These are phyloP conservation scores for Drosophila asahinai DNA, from an alignment of 1,140 invertebrate species.

Conservation along the genomic window DNA sequence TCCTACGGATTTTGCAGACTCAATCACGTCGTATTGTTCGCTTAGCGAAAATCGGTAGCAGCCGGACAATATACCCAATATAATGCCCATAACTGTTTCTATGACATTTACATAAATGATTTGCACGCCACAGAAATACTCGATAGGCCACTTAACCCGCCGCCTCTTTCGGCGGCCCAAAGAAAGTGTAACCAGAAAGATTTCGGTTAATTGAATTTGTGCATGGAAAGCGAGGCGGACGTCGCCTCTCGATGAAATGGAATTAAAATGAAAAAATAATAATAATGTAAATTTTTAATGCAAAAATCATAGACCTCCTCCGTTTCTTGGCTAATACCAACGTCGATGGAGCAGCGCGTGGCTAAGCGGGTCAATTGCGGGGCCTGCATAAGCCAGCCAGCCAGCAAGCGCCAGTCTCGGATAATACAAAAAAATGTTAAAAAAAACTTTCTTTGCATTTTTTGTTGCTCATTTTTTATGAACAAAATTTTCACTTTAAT, in stretches of 20 bases:
- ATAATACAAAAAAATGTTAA: constrained; percentile 23
- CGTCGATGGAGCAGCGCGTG: constrained; percentile 46
- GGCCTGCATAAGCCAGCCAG: constrained; percentile 46
- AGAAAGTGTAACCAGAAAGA: constrained; percentile 47
- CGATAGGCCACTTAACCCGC: constrained; percentile 33
- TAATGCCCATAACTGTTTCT: constrained; percentile 30
- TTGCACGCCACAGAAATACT: constrained; percentile 57
- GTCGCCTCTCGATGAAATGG: constrained; percentile 15
- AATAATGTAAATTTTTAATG: constrained; percentile 61
- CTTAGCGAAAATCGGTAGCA: constrained; percentile 43
- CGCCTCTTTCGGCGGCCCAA: constrained; percentile 22
- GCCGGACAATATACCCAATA: constrained; percentile 25
- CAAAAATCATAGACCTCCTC: constrained; percentile 52
- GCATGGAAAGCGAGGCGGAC: constrained; percentile 49
- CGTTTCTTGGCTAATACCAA: constrained; percentile 40
- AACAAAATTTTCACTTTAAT: constrained; percentile 80
- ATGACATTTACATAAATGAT: constrained; percentile 67
- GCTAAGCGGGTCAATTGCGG: constrained; percentile 75
- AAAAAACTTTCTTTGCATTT: constrained; percentile 77
- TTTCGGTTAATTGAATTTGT: constrained; percentile 63
- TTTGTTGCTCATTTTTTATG: constrained; percentile 52
- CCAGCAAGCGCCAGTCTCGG: constrained; percentile 50
- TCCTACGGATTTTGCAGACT: constrained; percentile 29
- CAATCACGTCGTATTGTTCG: constrained; percentile 53
- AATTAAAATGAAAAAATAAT: constrained; percentile 17